A percentile compares a stretch with the other conserved stretches of the same genome.
phyloP scores from a whole-genome alignment of 2,113 vertebrate genomes.

The Carettochelys insculpta region DNA sequence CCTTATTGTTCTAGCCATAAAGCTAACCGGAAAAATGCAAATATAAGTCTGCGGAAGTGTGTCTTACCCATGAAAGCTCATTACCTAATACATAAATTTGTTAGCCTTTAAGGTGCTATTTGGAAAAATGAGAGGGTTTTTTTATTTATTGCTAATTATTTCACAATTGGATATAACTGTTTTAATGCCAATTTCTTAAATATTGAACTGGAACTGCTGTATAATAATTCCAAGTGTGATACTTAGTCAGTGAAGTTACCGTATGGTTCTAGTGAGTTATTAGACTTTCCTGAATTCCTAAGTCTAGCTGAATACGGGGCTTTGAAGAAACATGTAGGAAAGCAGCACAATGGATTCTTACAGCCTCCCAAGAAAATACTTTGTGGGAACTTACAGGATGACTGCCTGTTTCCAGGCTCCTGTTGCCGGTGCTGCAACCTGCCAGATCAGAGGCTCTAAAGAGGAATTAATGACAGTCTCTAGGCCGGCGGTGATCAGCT shows the following conservation, averaged over 20 bases:
- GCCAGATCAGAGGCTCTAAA: not conserved
- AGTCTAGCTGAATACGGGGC: not conserved
- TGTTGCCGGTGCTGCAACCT: not conserved
- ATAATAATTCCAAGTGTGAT: not conserved
- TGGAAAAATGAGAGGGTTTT: too few relatives aligned
- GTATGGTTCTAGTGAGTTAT: not conserved
- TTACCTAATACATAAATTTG: too few relatives aligned
- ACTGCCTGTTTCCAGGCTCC: not conserved
- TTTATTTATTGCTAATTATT: not conserved
- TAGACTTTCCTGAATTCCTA: not conserved
- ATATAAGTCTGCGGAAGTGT: too few relatives aligned
- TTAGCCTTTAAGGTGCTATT: too few relatives aligned
- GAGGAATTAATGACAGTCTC: not conserved
- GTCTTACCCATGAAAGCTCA: too few relatives aligned
- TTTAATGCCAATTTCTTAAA: not conserved
- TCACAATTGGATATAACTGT: not conserved
- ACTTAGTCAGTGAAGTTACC: not conserved
- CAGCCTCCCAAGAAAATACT: not conserved
- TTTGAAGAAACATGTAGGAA: not conserved
- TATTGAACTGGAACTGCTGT: not conserved
- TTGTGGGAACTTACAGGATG: not conserved
- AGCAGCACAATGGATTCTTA: accelerated
- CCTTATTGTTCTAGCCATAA: not conserved
- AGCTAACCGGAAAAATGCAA: not conserved
- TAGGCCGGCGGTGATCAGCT: not conserved